These are phyloP conservation scores for Baccha elongata DNA, from an alignment of 2,888 invertebrate genomes.

Conservation along the genomic window DNA sequence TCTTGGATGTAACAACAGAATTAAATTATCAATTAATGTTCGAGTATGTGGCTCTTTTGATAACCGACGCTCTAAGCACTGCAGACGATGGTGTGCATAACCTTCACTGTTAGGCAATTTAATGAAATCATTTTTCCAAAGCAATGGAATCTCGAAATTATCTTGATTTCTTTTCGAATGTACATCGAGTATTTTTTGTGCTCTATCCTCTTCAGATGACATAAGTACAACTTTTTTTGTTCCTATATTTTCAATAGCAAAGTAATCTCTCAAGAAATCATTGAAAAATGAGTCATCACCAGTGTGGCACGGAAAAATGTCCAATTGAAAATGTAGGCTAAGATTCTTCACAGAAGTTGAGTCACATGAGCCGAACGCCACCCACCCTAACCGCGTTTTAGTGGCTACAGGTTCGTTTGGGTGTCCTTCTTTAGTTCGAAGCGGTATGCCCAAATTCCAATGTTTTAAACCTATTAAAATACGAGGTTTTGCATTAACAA, in stretches of 20 bases:
- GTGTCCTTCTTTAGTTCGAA: constrained; percentile 20
- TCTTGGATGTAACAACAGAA: constrained; percentile 5
- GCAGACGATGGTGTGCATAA: constrained; percentile 10
- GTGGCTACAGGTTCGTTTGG: constrained; percentile 25
- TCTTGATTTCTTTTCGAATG: constrained; percentile 21
- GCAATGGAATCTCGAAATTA: constrained; percentile 22
- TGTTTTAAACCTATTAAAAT: constrained; percentile 36
- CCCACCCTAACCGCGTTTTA: constrained; percentile 28
- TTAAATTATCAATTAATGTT: neutral
- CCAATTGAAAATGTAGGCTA: constrained; percentile 5
- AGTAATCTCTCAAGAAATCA: constrained; percentile 18
- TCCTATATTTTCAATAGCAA: constrained; percentile 22
- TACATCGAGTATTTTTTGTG: constrained; percentile 15
- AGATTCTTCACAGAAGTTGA: neutral
- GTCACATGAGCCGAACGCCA: constrained; percentile 26
- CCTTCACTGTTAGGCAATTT: constrained; percentile 11
- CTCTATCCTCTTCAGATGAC: constrained; percentile 17
- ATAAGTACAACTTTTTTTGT: constrained; percentile 14
- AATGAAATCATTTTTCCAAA: constrained; percentile 8
- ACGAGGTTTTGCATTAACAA: constrained; percentile 17
- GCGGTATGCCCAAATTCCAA: constrained; percentile 21
- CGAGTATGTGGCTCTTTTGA: constrained; percentile 5
- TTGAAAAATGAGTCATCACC: constrained; percentile 2
- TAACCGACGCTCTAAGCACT: constrained; percentile 10
- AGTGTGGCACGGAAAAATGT: constrained; percentile 1